These are phyloP conservation scores for Reticulitermes lucifugus DNA, from an alignment of 2,888 invertebrate species.

Conservation along the genomic window DNA sequence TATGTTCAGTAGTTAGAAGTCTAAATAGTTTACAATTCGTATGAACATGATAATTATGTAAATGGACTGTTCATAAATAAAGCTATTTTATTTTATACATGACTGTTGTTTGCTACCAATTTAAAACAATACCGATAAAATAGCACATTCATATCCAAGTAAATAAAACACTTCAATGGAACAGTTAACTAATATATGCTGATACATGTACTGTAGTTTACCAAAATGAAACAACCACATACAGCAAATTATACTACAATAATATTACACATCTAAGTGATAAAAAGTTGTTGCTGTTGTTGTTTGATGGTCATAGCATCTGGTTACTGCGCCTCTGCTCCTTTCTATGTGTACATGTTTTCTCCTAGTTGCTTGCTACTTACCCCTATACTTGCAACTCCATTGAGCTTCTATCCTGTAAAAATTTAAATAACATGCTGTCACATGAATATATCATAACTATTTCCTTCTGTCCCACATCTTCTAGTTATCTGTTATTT, in stretches of 20 bases:
- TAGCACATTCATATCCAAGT: neutral
- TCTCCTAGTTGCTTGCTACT: neutral
- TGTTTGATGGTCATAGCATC: neutral
- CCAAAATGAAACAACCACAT: neutral
- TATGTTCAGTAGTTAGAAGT: neutral
- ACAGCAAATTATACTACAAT: neutral
- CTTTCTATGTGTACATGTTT: neutral
- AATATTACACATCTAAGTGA: neutral
- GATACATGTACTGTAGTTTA: neutral
- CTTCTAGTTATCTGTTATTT: neutral
- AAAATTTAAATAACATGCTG: neutral
- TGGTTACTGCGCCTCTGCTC: neutral
- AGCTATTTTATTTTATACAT: neutral
- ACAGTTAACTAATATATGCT: neutral
- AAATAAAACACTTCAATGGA: neutral
- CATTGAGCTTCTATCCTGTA: neutral
- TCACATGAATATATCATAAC: slow-evolving; percentile 1
- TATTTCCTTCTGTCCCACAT: neutral
- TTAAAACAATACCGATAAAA: neutral
- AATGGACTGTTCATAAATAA: no score
- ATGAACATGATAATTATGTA: neutral
- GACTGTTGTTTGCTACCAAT: neutral
- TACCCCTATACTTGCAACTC: neutral
- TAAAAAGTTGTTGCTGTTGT: neutral
- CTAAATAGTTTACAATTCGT: neutral